Conservation (phyloP, 2,888 invertebrate species). For the Lapara coniferarum region DNA sequence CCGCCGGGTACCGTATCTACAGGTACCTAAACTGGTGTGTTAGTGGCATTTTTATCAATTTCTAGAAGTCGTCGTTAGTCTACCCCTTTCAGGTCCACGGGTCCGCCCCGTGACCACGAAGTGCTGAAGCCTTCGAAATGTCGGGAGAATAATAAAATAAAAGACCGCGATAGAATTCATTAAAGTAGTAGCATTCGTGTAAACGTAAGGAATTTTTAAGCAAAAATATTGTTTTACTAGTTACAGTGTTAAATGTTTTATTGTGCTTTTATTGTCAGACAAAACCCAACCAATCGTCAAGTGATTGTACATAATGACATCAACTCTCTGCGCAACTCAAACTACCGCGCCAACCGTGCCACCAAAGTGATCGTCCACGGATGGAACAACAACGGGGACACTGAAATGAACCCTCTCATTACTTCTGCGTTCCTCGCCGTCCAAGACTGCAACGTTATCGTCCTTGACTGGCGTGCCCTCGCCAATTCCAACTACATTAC, state of each 20-base stretch:
- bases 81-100: too few species aligned
- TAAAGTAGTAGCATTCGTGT: neutral
- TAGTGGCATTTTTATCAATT: too few species aligned
- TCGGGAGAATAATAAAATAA: too few species aligned
- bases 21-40: too few species aligned
- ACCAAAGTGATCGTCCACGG: constrained; percentile 65
- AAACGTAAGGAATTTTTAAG: too few species aligned
- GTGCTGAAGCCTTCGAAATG: too few species aligned
- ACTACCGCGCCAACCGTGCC: constrained; percentile 50
- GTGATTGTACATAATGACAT: constrained; percentile 56
- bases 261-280: constrained; percentile 40
- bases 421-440: constrained; percentile 57
- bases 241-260: too few species aligned
- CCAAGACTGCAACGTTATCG: constrained; percentile 66
- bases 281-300: constrained; percentile 56
- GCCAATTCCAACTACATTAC: constrained; percentile 53
- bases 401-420: constrained; percentile 51
- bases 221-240: too few species aligned
- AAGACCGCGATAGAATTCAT: too few species aligned
- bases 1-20: too few species aligned
- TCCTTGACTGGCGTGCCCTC: constrained; percentile 66
- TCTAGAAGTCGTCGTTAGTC: too few species aligned
- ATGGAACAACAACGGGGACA: constrained; percentile 62
- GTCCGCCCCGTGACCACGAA: too few species aligned
- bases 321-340: constrained; percentile 55